Evolutionary conservation across 1,140 invertebrate genomes (phyloP).

Genomic region (Lucilia cuprina): DNA sequence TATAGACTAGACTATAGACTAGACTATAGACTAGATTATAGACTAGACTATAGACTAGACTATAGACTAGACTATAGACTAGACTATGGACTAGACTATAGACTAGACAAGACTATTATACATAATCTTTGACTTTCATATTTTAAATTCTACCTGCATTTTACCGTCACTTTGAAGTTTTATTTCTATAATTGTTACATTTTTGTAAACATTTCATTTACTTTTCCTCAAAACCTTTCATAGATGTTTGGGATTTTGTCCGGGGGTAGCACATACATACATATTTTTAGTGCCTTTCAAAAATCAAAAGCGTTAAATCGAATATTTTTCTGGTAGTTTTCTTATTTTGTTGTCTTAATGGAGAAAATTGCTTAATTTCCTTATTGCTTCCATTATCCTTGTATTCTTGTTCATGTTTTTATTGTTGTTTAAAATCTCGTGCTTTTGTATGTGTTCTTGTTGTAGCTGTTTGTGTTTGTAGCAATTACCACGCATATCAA

Average conservation of each 20-base stretch:
- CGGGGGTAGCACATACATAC: too few relatives aligned
- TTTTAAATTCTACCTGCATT: neutral
- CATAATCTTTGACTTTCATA: too few relatives aligned
- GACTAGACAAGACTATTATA: too few relatives aligned
- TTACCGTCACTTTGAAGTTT: neutral
- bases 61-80: too few relatives aligned
- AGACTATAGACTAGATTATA: too few relatives aligned
- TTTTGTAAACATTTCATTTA: neutral
- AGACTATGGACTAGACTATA: too few relatives aligned
- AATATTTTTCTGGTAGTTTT: neutral
- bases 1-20: too few relatives aligned
- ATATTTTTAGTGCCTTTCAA: neutral
- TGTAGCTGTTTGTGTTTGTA: too few relatives aligned
- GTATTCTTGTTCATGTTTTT: neutral
- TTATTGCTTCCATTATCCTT: neutral
- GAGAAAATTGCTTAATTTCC: slow-evolving; percentile 14
- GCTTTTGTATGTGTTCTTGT: neutral
- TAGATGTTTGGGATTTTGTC: neutral
- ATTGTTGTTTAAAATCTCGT: neutral
- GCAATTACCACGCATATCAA: slow-evolving; percentile 14
- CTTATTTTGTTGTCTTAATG: neutral
- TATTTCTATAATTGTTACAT: neutral
- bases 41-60: too few relatives aligned
- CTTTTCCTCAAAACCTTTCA: neutral
- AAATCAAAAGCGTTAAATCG: slow-evolving; percentile 14